phyloP scores from a whole-genome alignment of 2,797 vertebrate genomes.

The Tamandua tetradactyla region DNA sequence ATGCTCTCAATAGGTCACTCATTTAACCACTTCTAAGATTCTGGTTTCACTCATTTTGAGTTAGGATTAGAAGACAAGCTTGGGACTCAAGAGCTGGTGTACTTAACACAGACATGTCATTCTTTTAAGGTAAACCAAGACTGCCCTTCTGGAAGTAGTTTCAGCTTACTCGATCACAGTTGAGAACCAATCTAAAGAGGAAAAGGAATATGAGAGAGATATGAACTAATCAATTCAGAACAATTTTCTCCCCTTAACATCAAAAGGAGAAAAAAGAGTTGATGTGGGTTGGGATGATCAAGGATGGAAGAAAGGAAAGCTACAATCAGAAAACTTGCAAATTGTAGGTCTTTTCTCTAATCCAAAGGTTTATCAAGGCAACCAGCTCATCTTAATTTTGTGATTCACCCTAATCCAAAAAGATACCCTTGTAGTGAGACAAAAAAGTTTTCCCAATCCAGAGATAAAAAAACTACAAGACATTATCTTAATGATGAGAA shows the following conservation, averaged over 20 bases:
- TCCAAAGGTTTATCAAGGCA: neutral
- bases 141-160: neutral
- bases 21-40: slow-evolving; percentile 1
- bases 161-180: neutral
- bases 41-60: neutral
- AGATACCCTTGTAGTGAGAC: neutral
- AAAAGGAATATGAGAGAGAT: neutral
- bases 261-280: neutral
- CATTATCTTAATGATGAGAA: neutral
- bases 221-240: neutral
- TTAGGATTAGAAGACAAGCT: neutral
- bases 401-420: neutral
- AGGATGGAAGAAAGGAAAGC: neutral
- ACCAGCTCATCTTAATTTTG: neutral
- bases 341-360: neutral
- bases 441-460: neutral
- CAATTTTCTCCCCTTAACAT: too few relatives aligned
- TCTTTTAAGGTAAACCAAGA: neutral
- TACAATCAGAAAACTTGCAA: neutral
- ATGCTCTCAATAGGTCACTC: neutral
- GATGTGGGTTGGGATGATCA: neutral
- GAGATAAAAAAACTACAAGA: neutral
- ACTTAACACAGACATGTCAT: neutral
- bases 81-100: neutral
- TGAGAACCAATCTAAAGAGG: neutral